phyloP scores from a whole-genome alignment of 1,140 invertebrate genomes.

The Caenorhabditis elegans region DNA sequence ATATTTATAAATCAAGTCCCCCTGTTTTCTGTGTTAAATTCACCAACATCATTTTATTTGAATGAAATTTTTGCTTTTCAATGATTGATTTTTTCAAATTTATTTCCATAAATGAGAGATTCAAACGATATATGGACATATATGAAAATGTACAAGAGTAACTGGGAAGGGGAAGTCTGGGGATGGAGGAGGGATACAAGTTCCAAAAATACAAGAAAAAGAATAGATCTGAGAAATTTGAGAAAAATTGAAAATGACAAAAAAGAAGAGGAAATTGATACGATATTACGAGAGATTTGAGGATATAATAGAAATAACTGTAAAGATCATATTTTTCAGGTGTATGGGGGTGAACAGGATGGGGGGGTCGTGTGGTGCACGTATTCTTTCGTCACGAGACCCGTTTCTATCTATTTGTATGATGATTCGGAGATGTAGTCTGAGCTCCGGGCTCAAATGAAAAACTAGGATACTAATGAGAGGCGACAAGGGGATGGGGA shows the following conservation, averaged over 20 bases:
- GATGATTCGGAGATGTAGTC: neutral
- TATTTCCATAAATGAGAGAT: too few species aligned
- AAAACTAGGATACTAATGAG: neutral
- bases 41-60: neutral
- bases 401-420: slow-evolving; percentile 22
- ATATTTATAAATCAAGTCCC: neutral
- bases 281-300: neutral
- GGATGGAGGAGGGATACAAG: neutral
- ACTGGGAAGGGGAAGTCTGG: neutral
- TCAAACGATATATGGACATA: slow-evolving; percentile 12
- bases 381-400: slow-evolving; percentile 11
- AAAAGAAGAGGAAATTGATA: neutral
- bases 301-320: neutral
- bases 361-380: neutral
- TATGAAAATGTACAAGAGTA: neutral
- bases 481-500: neutral
- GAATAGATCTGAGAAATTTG: slow-evolving; percentile 13
- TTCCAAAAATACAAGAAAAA: neutral
- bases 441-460: neutral
- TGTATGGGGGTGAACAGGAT: neutral
- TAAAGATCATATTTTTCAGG: slow-evolving; percentile 11
- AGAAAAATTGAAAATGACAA: slow-evolving; percentile 5
- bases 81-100: neutral
- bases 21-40: neutral
- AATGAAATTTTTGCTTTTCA: too few species aligned